Evolutionary conservation across 1,140 invertebrate species (phyloP).

Genomic region (Cylas formicarius): DNA sequence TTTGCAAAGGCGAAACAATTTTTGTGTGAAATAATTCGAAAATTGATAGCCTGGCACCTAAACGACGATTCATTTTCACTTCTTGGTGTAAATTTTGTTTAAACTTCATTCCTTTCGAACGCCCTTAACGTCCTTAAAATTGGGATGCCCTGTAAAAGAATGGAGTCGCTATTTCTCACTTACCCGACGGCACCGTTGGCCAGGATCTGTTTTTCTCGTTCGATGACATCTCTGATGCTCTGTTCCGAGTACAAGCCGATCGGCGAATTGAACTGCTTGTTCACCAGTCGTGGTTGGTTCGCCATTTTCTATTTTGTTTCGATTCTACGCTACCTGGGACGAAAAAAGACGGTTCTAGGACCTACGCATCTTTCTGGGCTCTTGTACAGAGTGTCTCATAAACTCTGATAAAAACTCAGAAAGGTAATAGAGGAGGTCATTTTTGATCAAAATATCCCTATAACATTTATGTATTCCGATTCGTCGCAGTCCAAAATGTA

Average conservation of each 20-base stretch:
- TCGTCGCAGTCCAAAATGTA: neutral
- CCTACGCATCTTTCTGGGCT: neutral
- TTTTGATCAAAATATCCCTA: neutral
- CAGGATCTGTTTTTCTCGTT: conserved; percentile 67
- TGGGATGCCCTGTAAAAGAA: no score
- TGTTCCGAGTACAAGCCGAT: conserved; percentile 78
- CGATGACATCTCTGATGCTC: conserved; percentile 72
- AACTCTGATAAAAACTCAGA: neutral
- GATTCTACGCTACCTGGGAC: conserved; percentile 29
- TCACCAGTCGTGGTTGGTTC: conserved; percentile 49
- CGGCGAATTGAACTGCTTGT: conserved; percentile 86
- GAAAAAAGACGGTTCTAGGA: conserved; percentile 7
- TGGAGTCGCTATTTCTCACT: conserved; percentile 42
- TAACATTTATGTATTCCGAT: neutral
- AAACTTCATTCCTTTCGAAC: no score
- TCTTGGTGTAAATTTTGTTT: no score
- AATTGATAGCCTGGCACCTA: no score
- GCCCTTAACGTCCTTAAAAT: no score
- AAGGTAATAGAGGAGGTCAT: neutral
- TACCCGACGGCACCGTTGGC: conserved; percentile 71
- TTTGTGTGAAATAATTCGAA: no score
- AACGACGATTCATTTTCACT: no score
- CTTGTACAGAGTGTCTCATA: conserved; percentile 6
- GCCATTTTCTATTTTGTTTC: conserved; percentile 32
- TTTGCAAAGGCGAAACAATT: no score